These are phyloP conservation scores for Barnardius zonarius DNA, from an alignment of 2,113 vertebrate species.

Conservation along the genomic window DNA sequence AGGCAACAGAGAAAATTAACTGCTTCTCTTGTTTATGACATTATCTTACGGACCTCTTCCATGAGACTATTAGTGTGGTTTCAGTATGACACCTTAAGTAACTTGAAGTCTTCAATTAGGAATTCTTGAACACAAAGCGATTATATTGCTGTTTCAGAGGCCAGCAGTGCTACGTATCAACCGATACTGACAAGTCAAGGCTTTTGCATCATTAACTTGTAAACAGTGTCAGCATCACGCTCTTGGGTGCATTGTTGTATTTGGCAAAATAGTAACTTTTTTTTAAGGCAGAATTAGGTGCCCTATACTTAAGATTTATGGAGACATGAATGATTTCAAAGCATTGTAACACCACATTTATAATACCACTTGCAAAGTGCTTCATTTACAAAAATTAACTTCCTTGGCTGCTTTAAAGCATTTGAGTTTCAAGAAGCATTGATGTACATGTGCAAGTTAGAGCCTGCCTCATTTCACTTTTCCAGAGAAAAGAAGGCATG, in stretches of 20 bases:
- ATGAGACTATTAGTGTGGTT: rapidly evolving
- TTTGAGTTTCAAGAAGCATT: not conserved
- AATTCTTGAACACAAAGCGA: not conserved
- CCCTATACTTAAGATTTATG: not conserved
- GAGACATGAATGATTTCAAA: not conserved
- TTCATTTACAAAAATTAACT: not conserved
- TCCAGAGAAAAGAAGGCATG: not conserved
- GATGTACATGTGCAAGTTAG: not conserved
- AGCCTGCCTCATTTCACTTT: not conserved
- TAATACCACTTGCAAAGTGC: not conserved
- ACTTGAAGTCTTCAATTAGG: rapidly evolving
- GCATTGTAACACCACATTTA: not conserved
- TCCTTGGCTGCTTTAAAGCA: not conserved
- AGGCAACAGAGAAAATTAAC: not conserved
- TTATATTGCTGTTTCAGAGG: not conserved
- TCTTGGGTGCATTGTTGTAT: not conserved
- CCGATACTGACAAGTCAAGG: not conserved
- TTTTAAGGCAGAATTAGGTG: not conserved
- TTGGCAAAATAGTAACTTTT: not conserved
- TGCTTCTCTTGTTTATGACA: not conserved
- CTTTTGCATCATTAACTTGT: not conserved
- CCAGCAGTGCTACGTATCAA: not conserved
- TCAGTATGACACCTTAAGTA: not conserved
- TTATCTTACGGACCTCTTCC: not conserved
- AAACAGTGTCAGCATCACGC: rapidly evolving